phyloP scores from a whole-genome alignment of 92 coral and sea anemone species.

The Heteractis magnifica region DNA sequence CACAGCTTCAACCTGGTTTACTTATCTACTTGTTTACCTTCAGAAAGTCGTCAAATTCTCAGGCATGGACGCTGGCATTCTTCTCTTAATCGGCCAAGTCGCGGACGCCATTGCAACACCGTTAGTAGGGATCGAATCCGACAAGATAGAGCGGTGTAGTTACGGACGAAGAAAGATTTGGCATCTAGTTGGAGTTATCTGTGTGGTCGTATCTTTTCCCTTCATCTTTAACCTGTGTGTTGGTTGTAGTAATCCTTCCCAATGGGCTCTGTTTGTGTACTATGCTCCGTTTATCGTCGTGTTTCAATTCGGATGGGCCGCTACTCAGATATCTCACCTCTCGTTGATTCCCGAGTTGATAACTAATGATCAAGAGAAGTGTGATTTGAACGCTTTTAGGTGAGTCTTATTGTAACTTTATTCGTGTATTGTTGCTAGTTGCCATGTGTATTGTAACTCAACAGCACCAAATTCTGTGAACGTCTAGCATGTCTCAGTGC shows the following conservation, averaged over 20 bases:
- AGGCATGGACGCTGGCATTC: constrained; percentile 67
- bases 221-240: constrained; percentile 84
- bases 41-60: constrained; percentile 84
- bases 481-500: too few relatives aligned
- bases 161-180: constrained; percentile 93
- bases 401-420: constrained; percentile 4
- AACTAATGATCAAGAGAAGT: constrained; percentile 73
- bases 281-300: constrained; percentile 82
- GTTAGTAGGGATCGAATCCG: constrained; percentile 90
- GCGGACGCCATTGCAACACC: constrained; percentile 94
- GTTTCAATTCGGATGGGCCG: constrained; percentile 98
- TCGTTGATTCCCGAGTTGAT: constrained; percentile 89
- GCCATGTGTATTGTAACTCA: too few relatives aligned
- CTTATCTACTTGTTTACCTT: constrained; percentile 82
- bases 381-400: constrained; percentile 86
- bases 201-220: constrained; percentile 76
- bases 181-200: constrained; percentile 87
- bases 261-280: constrained; percentile 77
- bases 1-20: constrained; percentile 97
- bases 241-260: constrained; percentile 63
- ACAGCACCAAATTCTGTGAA: too few relatives aligned
- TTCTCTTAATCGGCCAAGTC: constrained; percentile 86
- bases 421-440: too few relatives aligned
- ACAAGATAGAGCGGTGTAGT: constrained; percentile 58
- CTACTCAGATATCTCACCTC: constrained; percentile 93